A percentile compares a stretch with the other conserved stretches of the same genome.
Evolutionary conservation across 2,113 vertebrate species (phyloP).

Genomic region (Silurus glanis): DNA sequence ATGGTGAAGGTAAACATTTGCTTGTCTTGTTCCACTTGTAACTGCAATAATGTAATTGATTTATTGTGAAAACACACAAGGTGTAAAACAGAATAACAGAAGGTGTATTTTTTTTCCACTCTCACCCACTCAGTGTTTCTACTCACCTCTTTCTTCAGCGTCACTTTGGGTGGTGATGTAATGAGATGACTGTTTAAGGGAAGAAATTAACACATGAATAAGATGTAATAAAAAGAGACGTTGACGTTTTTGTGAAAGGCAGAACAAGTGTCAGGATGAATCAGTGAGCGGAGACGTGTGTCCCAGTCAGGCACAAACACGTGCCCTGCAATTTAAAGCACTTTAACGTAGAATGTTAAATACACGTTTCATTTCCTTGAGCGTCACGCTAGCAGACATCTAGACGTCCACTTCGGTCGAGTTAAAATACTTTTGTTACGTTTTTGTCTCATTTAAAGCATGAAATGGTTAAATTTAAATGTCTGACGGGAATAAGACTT

Average conservation of each 20-base stretch:
- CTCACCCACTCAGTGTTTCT: neutral
- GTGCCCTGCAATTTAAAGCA: conserved; percentile 29
- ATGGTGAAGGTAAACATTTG: neutral
- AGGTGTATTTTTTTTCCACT: too few species aligned
- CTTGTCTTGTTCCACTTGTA: neutral
- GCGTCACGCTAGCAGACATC: neutral
- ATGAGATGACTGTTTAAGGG: neutral
- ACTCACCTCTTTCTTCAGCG: neutral
- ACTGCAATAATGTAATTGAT: too few species aligned
- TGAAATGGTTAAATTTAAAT: neutral
- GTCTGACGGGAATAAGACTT: neutral
- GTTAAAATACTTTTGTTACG: neutral
- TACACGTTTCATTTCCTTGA: neutral
- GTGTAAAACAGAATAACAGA: too few species aligned
- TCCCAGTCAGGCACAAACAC: neutral
- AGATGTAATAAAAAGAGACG: neutral
- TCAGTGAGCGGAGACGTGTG: neutral
- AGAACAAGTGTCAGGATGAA: neutral
- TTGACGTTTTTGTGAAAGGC: conserved; percentile 12
- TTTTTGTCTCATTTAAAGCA: conserved; percentile 11
- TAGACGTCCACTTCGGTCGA: neutral
- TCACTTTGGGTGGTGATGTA: neutral
- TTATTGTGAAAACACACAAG: too few species aligned
- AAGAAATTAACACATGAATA: neutral
- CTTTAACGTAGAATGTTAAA: conserved; percentile 18